phyloP scores from a whole-genome alignment of 2,797 vertebrate genomes.

The Arremon aurantiirostris region DNA sequence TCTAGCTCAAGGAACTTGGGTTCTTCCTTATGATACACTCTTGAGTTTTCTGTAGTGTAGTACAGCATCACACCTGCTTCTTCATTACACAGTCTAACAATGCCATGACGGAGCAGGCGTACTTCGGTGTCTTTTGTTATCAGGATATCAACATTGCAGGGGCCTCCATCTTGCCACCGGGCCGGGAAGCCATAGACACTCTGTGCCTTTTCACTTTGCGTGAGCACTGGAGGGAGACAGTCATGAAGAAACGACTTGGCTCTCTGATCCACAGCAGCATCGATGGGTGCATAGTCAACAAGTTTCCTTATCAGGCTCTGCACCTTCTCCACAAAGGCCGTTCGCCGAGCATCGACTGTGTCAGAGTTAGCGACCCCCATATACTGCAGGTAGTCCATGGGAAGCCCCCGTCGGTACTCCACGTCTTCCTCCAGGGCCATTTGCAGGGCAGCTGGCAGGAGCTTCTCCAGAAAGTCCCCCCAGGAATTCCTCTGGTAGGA shows the following conservation, averaged over 20 bases:
- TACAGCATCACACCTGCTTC: slow-evolving; percentile 83
- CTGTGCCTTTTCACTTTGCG: slow-evolving; percentile 78
- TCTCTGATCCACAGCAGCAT: slow-evolving; percentile 94
- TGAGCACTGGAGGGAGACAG: slow-evolving; percentile 88
- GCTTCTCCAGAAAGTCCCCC: slow-evolving; percentile 89
- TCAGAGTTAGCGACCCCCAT: slow-evolving; percentile 94
- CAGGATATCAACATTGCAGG: slow-evolving; percentile 64
- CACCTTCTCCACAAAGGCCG: slow-evolving; percentile 80
- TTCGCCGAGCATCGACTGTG: slow-evolving; percentile 78
- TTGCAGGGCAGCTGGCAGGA: slow-evolving; percentile 88
- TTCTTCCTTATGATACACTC: slow-evolving; percentile 93
- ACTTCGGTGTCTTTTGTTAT: slow-evolving; percentile 84
- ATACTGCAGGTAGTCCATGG: slow-evolving; percentile 87
- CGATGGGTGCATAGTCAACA: slow-evolving; percentile 82
- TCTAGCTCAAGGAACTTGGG: slow-evolving; percentile 85
- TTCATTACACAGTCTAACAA: slow-evolving; percentile 89
- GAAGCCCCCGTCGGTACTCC: slow-evolving; percentile 89
- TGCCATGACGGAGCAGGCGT: slow-evolving; percentile 82
- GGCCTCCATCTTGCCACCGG: slow-evolving; percentile 80
- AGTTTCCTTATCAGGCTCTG: slow-evolving; percentile 84
- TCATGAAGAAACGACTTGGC: slow-evolving; percentile 90
- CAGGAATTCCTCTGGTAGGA: slow-evolving; percentile 94
- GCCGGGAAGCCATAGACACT: slow-evolving; percentile 86
- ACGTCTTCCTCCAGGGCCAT: slow-evolving; percentile 91
- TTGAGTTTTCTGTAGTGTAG: slow-evolving; percentile 90